Evolutionary conservation across 2,113 vertebrate species (phyloP).

Genomic region (Dipodomys spectabilis): DNA sequence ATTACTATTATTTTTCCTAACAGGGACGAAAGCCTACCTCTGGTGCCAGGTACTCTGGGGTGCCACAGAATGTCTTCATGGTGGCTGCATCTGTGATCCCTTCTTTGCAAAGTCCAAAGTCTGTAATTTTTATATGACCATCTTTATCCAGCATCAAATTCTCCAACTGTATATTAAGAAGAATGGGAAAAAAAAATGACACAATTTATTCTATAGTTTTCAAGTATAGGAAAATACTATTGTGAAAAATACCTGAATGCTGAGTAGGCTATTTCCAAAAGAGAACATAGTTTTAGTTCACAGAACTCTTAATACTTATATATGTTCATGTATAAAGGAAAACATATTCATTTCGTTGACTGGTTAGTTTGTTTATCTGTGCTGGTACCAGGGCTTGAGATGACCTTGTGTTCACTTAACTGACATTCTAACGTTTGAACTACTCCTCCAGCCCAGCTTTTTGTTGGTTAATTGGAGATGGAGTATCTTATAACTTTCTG

Average conservation of each 20-base stretch:
- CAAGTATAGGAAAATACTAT: slow-evolving; percentile 54
- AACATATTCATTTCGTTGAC: too few species aligned
- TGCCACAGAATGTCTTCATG: slow-evolving; percentile 99
- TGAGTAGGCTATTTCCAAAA: slow-evolving; percentile 2
- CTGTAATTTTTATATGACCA: slow-evolving; percentile 98
- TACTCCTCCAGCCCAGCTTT: too few species aligned
- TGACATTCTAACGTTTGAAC: too few species aligned
- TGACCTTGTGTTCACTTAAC: too few species aligned
- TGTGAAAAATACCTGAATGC: neutral
- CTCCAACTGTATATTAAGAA: slow-evolving; percentile 90
- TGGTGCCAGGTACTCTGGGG: slow-evolving; percentile 96
- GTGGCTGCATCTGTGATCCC: slow-evolving; percentile 99
- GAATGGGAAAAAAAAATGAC: slow-evolving; percentile 39
- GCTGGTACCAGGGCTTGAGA: too few species aligned
- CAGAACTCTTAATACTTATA: neutral
- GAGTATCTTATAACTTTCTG: too few species aligned
- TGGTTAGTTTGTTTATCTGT: too few species aligned
- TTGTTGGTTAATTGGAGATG: too few species aligned
- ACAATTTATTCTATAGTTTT: slow-evolving; percentile 57
- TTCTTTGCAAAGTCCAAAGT: slow-evolving; percentile 99
- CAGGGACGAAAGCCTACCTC: slow-evolving; percentile 89
- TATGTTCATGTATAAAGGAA: neutral
- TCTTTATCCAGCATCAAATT: slow-evolving; percentile 99
- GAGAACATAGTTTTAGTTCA: neutral
- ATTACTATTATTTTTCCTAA: too few species aligned